Evolutionary conservation across 2,797 vertebrate species (phyloP), one percentile per base, ranked within the genome.

Genomic region (Eulemur rubriventer): DNA sequence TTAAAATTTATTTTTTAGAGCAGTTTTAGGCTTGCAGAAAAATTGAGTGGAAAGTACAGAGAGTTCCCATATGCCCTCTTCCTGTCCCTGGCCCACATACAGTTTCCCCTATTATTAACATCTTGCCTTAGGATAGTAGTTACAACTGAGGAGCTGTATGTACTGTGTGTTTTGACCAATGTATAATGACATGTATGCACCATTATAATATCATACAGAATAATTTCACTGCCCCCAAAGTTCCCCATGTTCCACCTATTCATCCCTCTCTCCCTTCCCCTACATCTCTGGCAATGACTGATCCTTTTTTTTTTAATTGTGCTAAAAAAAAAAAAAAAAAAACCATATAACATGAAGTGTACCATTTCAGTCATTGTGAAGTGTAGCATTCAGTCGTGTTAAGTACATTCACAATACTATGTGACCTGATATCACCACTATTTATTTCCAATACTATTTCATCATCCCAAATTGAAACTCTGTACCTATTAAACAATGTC

Each of bases 361-460:
- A 69, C 8, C 12, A 57, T 57, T 92, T 55, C 55, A 91, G 28
- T 33, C 17, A 91, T 63, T 50, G 57, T 52, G 59, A 59, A 85
- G 69, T 73, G 72, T 67, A 43, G 41, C 88, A 67, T 91, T 91
- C 55, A 72, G 52, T 73, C 61, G 6, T 63, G 89, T 72, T 85
- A 84, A 92, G 17, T 75, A 67, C 48, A 87, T 87, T 91, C 18
- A 67, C 24, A 50, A 50, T 87, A 24, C 72, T 83, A 5, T 57
- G 33, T 76, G 65, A 86, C 20, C 20, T 65, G 61, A 65, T 65
- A 33, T 43, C 63, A 50, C n/a, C 20, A 30, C 10, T 38, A 70
- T 80, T 82, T 28, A 86, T 67, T 96, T 80, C 35, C 48, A 91
- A 72, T 61, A 75, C 16, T 55, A 52, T 81, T 95, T 70, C 63